phyloP scores from a whole-genome alignment of 2,888 invertebrate genomes.

The Priocnemis perturbator region DNA sequence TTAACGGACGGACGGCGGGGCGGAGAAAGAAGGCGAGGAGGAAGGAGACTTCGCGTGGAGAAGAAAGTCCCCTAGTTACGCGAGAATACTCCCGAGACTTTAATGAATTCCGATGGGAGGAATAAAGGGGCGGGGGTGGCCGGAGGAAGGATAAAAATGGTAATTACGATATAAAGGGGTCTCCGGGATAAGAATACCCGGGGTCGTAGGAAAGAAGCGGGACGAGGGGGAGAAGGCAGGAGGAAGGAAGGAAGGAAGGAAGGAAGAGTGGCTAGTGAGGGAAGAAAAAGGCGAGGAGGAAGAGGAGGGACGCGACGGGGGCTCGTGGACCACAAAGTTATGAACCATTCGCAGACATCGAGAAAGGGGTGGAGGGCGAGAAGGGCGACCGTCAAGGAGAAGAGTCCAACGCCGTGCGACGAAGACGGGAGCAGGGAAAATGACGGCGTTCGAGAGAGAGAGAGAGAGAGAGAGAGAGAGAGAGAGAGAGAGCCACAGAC shows the following conservation, averaged over 20 bases:
- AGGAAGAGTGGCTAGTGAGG: conserved; percentile 20
- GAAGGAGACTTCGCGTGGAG: conserved; percentile 36
- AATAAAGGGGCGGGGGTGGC: conserved; percentile 42
- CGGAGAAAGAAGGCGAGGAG: conserved; percentile 1
- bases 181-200: conserved; percentile 62
- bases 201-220: conserved; percentile 40
- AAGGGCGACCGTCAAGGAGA: conserved; percentile 1
- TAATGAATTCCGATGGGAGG: conserved; percentile 72
- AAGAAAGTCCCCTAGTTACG: conserved; percentile 62
- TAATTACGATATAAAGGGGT: conserved; percentile 72
- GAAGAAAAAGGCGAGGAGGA: neutral
- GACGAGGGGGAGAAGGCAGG: conserved; percentile 28
- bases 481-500: conserved; percentile 18
- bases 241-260: conserved; percentile 20
- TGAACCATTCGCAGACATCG: conserved; percentile 49
- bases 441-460: conserved; percentile 2
- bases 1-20: neutral
- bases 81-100: conserved; percentile 65
- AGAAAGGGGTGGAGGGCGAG: conserved; percentile 20
- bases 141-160: conserved; percentile 69
- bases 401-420: too few species aligned
- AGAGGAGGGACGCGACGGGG: conserved; percentile 25
- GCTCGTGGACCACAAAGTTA: conserved; percentile 49
- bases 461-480: conserved; percentile 21
- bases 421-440: conserved; percentile 7